phyloP scores from a whole-genome alignment of 2,888 invertebrate species.

The Dilophus febrilis region DNA sequence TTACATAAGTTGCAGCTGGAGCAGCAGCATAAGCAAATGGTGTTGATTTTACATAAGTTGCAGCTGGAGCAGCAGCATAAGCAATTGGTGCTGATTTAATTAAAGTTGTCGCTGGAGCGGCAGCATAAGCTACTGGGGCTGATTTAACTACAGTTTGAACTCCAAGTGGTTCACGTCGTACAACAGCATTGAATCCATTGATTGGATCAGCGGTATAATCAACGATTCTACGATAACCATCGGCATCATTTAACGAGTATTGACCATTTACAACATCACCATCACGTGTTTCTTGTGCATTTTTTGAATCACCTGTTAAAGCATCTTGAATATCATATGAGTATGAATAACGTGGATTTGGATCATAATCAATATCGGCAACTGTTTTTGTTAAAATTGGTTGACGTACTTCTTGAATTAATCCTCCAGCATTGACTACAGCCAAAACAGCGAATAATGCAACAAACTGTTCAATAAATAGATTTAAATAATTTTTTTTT shows the following conservation, averaged over 20 bases:
- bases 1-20: not conserved
- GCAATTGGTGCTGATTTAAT: conserved; percentile 12
- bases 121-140: not conserved
- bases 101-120: conserved; percentile 8
- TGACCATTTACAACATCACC: conserved; percentile 28
- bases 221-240: conserved; percentile 25
- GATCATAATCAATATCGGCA: conserved; percentile 22
- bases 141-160: not conserved
- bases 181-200: conserved; percentile 28
- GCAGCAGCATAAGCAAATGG: conserved; percentile 1
- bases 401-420: conserved; percentile 5
- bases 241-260: conserved; percentile 26
- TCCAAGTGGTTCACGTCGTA: conserved; percentile 16
- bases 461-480: too few relatives aligned
- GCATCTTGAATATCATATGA: conserved; percentile 27
- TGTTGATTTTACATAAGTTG: not conserved
- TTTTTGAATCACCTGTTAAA: conserved; percentile 26
- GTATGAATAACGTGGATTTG: conserved; percentile 25
- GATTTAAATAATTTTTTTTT: too few relatives aligned
- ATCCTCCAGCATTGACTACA: conserved; percentile 18
- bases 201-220: conserved; percentile 25
- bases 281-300: conserved; percentile 25
- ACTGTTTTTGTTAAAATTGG: conserved; percentile 2
- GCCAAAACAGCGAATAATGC: conserved; percentile 17
- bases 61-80: conserved; percentile 16